phyloP scores from a whole-genome alignment of 2,888 invertebrate species.

The Machimus rusticus region DNA sequence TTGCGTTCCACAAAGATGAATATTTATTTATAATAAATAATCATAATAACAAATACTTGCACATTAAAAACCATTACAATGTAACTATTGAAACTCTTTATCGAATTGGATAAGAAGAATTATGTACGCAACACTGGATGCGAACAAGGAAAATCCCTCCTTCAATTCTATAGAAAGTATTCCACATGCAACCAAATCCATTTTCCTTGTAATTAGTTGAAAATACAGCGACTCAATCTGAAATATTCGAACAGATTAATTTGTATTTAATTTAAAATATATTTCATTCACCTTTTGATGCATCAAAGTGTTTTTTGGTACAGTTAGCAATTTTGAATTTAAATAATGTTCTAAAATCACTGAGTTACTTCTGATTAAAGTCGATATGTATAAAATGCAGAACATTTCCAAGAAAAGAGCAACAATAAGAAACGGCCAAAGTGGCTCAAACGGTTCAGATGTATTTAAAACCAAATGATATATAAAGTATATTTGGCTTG shows the following conservation, averaged over 20 bases:
- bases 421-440: background rate
- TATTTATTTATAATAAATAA: no score
- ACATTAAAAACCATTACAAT: no score
- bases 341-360: background rate
- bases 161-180: no score
- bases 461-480: background rate
- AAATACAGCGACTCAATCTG: slow-evolving; percentile 45
- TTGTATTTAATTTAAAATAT: background rate
- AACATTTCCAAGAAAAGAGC: background rate
- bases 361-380: background rate
- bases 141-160: no score
- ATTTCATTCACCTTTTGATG: background rate
- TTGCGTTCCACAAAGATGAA: no score
- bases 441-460: background rate
- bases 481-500: background rate
- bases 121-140: no score
- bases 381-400: background rate
- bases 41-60: no score
- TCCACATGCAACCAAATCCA: slow-evolving; percentile 17
- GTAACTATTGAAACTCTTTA: no score
- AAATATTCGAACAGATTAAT: background rate
- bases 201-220: slow-evolving; percentile 25
- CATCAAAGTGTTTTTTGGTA: background rate
- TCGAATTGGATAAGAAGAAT: no score
- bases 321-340: background rate